Conservation (phyloP, 2,113 vertebrate species). For the Callospermophilus lateralis region DNA sequence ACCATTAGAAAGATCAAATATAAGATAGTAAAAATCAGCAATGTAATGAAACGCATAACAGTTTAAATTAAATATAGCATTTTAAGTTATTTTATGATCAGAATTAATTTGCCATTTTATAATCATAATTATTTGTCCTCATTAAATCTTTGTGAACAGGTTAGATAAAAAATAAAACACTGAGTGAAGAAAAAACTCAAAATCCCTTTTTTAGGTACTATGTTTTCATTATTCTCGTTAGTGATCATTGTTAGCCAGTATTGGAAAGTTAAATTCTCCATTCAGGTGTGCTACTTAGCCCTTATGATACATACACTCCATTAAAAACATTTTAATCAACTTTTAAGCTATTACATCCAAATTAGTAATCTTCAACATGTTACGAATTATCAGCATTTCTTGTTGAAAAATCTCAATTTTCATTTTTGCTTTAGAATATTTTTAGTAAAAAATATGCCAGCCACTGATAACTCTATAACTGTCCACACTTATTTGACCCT, state of each 20-base stretch:
- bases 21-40: slow-evolving; percentile 57
- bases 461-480: not conserved
- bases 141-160: slow-evolving; percentile 59
- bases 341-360: not conserved
- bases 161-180: slow-evolving; percentile 46
- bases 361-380: not conserved
- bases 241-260: slow-evolving; percentile 4
- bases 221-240: not conserved
- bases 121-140: slow-evolving; percentile 49
- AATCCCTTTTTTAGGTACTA: not conserved
- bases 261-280: not conserved
- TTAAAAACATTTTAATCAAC: not conserved
- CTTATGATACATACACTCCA: not conserved
- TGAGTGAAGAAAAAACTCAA: not conserved
- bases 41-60: not conserved
- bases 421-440: not conserved
- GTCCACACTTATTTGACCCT: not conserved
- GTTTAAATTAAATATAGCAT: slow-evolving; percentile 46
- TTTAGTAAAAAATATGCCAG: not conserved
- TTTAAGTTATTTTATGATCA: slow-evolving; percentile 59
- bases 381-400: not conserved
- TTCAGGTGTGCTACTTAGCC: not conserved
- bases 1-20: not conserved
- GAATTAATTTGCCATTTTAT: slow-evolving; percentile 67
- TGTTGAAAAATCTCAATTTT: not conserved